These are phyloP conservation scores for Elysia crispata DNA, from an alignment of 2,888 invertebrate genomes.

Conservation along the genomic window DNA sequence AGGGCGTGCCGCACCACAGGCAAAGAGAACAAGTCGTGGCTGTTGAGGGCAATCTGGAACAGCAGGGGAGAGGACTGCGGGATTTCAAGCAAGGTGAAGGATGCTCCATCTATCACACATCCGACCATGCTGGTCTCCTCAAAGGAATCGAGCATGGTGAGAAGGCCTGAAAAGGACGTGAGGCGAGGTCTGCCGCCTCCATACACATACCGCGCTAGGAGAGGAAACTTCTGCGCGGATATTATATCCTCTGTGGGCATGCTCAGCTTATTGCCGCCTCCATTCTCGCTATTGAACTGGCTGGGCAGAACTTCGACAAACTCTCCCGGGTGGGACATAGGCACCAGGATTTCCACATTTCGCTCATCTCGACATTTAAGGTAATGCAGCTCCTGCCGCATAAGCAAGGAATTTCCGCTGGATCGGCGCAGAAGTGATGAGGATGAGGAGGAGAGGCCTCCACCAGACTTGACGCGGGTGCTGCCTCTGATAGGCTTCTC, in stretches of 20 bases:
- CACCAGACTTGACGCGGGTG: slow-evolving; percentile 33
- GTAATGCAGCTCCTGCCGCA: slow-evolving; percentile 52
- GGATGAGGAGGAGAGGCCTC: slow-evolving; percentile 6
- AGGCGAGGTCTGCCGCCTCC: slow-evolving; percentile 62
- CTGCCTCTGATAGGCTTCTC: slow-evolving; percentile 52
- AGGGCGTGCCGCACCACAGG: slow-evolving; percentile 61
- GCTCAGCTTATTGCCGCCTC: slow-evolving; percentile 54
- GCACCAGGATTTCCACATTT: slow-evolving; percentile 59
- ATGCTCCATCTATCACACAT: slow-evolving; percentile 60
- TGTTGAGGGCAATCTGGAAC: slow-evolving; percentile 66
- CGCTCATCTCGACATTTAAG: slow-evolving; percentile 66
- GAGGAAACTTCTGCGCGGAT: slow-evolving; percentile 62
- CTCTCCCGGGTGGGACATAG: slow-evolving; percentile 60
- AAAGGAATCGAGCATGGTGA: slow-evolving; percentile 65
- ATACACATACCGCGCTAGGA: slow-evolving; percentile 63
- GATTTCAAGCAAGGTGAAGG: slow-evolving; percentile 63
- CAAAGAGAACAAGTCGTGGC: slow-evolving; percentile 57
- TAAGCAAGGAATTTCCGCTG: background rate
- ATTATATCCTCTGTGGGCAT: slow-evolving; percentile 60
- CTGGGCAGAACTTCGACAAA: slow-evolving; percentile 64
- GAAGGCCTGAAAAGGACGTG: slow-evolving; percentile 63
- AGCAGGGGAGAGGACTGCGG: slow-evolving; percentile 63
- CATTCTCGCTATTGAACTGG: slow-evolving; percentile 53
- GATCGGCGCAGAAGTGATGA: slow-evolving; percentile 7
- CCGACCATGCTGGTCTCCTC: slow-evolving; percentile 64